These are phyloP conservation scores for Drosophila planitibia DNA, from an alignment of 2,888 invertebrate species.

Conservation along the genomic window DNA sequence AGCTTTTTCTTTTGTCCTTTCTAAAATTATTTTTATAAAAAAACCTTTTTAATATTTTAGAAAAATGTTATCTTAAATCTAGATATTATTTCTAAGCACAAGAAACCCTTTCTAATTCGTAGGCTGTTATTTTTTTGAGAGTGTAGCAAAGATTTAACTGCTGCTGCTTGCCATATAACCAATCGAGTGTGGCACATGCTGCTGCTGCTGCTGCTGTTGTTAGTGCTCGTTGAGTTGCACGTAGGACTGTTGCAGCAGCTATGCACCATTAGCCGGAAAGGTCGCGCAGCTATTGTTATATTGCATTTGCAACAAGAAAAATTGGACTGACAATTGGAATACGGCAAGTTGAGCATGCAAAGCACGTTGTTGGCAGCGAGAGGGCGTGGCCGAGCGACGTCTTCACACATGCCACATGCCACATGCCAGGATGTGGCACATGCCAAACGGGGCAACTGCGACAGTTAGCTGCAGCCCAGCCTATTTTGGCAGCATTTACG, in stretches of 20 bases:
- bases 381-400: constrained; percentile 58
- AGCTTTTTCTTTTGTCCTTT: background rate
- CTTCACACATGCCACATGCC: constrained; percentile 12
- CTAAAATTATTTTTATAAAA: too few species aligned
- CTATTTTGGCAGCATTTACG: constrained; percentile 45
- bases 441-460: constrained; percentile 26
- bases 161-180: background rate
- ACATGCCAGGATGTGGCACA: constrained; percentile 13
- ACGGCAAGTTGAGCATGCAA: constrained; percentile 59
- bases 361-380: constrained; percentile 72
- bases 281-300: constrained; percentile 56
- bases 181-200: constrained; percentile 19
- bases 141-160: background rate
- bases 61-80: background rate
- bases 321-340: constrained; percentile 47
- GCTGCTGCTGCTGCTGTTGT: constrained; percentile 1
- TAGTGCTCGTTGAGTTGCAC: constrained; percentile 40
- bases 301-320: constrained; percentile 21
- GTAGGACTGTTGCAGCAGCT: constrained; percentile 28
- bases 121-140: background rate
- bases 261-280: constrained; percentile 57
- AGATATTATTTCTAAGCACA: background rate
- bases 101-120: background rate
- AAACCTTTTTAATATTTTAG: background rate
- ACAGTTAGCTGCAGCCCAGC: constrained; percentile 52